Percentiles rank a stretch among this genome's conserved stretches.
phyloP scores from a whole-genome alignment of 2,888 invertebrate species.

The Cylloceria caligata region DNA sequence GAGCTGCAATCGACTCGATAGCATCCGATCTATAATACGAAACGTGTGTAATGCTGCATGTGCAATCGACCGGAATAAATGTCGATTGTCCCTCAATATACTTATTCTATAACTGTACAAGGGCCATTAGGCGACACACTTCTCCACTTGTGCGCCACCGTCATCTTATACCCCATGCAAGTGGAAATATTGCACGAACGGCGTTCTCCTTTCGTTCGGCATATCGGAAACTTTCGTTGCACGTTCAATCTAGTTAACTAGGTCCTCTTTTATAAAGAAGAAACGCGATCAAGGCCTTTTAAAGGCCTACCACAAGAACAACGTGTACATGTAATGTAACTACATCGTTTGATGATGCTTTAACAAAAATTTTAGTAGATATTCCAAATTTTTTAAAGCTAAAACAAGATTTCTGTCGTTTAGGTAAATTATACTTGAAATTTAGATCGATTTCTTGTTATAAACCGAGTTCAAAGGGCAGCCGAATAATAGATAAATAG shows the following conservation, averaged over 20 bases:
- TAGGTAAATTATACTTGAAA: too few species aligned
- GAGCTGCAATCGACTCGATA: not conserved
- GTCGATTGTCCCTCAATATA: conserved; percentile 42
- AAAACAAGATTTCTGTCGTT: too few species aligned
- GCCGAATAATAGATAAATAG: too few species aligned
- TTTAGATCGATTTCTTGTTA: too few species aligned
- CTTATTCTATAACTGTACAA: conserved; percentile 8
- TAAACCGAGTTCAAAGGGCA: too few species aligned
- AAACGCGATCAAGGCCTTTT: conserved; percentile 10
- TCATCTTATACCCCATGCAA: conserved; percentile 6
- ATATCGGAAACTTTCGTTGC: conserved; percentile 32
- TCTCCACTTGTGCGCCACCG: conserved; percentile 20
- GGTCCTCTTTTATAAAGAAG: conserved; percentile 10
- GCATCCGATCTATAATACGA: conserved; percentile 1
- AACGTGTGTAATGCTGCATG: not conserved
- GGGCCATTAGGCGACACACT: conserved; percentile 39
- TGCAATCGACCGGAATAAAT: conserved; percentile 16
- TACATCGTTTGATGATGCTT: not conserved
- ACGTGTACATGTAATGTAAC: not conserved
- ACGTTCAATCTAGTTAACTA: conserved; percentile 25
- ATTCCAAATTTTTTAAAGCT: too few species aligned
- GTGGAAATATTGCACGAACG: conserved; percentile 6
- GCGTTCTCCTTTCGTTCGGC: conserved; percentile 31
- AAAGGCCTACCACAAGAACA: not conserved
- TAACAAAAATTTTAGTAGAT: not conserved